Evolutionary conservation across 53 echinoderm and acorn worm genomes (phyloP), one percentile per base, ranked within the genome.

Genomic region (Holothuria leucospilota): DNA sequence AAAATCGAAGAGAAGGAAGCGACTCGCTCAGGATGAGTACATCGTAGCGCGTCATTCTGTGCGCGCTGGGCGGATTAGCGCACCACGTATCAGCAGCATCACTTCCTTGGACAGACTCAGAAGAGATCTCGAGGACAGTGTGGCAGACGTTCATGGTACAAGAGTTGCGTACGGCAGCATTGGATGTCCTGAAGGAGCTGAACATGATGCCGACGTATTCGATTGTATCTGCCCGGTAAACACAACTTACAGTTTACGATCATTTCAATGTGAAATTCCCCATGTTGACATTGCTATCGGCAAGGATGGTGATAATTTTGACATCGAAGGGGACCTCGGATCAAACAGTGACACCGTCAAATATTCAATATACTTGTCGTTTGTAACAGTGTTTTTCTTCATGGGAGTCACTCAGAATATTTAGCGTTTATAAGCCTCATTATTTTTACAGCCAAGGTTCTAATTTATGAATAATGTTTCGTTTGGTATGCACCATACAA

Each of bases 161-260:
- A 65, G 56, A 20, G 74, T 89, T 29, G 85, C 92, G 5, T 92
- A 75, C 78, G 30, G 59, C 20, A 68, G 88, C 26, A 39, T 85
- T 29, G 95, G 92, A 5, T 94, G 95, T 70, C 95, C 95, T 1
- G 29, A 77, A 4, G 81, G 82, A 6, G 86, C 95, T 15, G 13
- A 68, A 25, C 95, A 94, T 60, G 63, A 85, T 41, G 46, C 20
- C 15, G 82, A 88, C 4, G 68, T 72, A 11, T 59, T 90, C 13
- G 95, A 94, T 39, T 94, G 95, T 38, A 73, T 66, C 25, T 94
- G 95, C 63, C 92, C 95, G 6, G 53, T 29, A 0, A 84, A 88
- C 42, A 91, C 64, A 59, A 30, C 59, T 40, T 94, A 94, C 85
- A 86, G 84, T 62, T 29, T 84, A 18, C 25, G 30, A 16, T 42